Evolutionary conservation across 1,140 invertebrate genomes (phyloP), one percentile per base, ranked within the genome.

Genomic region (Drosophila novamexicana): DNA sequence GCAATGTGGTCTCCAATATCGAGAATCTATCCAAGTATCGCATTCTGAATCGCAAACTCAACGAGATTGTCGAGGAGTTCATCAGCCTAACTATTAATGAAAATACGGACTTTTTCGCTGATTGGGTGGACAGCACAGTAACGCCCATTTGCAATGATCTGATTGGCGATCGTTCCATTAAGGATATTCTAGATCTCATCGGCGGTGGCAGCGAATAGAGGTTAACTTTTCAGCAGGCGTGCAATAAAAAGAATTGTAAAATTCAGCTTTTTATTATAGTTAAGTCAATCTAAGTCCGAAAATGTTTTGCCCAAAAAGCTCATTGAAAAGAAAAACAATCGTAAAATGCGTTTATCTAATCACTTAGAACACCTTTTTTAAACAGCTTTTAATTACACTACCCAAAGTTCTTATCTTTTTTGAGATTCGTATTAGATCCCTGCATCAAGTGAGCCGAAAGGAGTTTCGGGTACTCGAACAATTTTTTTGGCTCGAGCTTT

Each of bases 21-120:
- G 91, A 90, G 42, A 91, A 85, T 75, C 69, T 92, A 6, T 88
- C 85, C 18, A 81, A 84, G 49, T 78, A 82, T 22, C 54, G 72
- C 39, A 86, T 91, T 36, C 42, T 91, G n/a, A 92, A 91, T 40
- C 64, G 66, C 16, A 92, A 91, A 69, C 61, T 92, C n/a, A 92
- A 92, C 54, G 69, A 89, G 22, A 29, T 92, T 37, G 22, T 92
- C 54, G 91, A 84, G 71, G 91, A 92, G 63, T 91, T 88, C 57
- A 79, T 92, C 52, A 57, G 58, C n/a, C 49, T 92, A 16, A 73
- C 72, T 2, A 77, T 91, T 18, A 92, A 92, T 61, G 91, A 92
- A 29, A 92, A 90, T 75, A 91, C 84, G n/a, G 77, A 91, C 4
- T 72, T 79, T 14, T 47, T 79, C 4, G 74, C 91, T n/a, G 10